These are phyloP conservation scores for Macrotrachela quadricornifera DNA, from an alignment of 1,140 invertebrate species.

Conservation along the genomic window DNA sequence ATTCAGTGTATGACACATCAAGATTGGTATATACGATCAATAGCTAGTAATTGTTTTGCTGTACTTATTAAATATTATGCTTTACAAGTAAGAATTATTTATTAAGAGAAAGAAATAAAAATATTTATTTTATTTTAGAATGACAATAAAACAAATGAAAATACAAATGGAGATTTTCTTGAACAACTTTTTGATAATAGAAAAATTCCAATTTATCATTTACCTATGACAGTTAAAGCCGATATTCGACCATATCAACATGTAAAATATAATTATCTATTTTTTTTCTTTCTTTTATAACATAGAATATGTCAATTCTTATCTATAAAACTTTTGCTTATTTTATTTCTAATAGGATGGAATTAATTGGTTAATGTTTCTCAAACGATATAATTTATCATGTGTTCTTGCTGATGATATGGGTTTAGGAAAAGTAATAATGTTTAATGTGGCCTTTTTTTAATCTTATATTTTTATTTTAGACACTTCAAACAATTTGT, in stretches of 20 bases:
- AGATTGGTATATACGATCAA: slow-evolving; percentile 50
- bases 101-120: background rate
- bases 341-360: too few relatives aligned
- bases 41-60: slow-evolving; percentile 81
- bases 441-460: too few relatives aligned
- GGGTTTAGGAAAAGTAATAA: slow-evolving; percentile 58
- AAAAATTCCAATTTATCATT: slow-evolving; percentile 54
- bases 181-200: slow-evolving; percentile 68
- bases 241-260: slow-evolving; percentile 21
- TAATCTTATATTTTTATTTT: too few relatives aligned
- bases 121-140: slow-evolving; percentile 12
- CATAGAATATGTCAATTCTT: too few relatives aligned
- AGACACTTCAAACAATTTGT: slow-evolving; percentile 80
- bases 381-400: slow-evolving; percentile 81
- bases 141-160: slow-evolving; percentile 31
- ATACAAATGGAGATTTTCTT: slow-evolving; percentile 54
- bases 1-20: slow-evolving; percentile 74
- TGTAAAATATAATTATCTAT: too few relatives aligned
- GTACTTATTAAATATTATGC: slow-evolving; percentile 84
- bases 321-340: too few relatives aligned
- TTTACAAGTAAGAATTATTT: slow-evolving; percentile 17
- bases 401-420: slow-evolving; percentile 95
- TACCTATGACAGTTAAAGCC: slow-evolving; percentile 29
- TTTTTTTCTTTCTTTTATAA: too few relatives aligned
- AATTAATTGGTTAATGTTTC: slow-evolving; percentile 86